phyloP scores from a whole-genome alignment of 2,888 invertebrate genomes.

The Lepidochrysops patricia region DNA sequence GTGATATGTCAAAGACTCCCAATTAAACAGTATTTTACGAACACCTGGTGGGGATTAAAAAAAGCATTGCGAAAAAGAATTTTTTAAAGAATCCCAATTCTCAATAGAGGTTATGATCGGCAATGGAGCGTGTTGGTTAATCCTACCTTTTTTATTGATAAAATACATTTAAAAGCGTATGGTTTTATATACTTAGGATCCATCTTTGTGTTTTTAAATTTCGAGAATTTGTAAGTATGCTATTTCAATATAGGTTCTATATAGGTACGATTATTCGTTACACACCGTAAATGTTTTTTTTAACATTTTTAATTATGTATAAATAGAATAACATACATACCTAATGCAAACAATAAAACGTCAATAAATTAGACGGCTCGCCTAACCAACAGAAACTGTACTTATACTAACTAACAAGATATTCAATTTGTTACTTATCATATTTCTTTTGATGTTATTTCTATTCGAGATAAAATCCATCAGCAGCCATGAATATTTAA shows the following conservation, averaged over 20 bases:
- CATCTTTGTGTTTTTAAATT: neutral
- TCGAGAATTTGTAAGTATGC: neutral
- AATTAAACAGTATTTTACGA: conserved; percentile 58
- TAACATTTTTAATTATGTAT: no score
- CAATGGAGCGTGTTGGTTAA: conserved; percentile 63
- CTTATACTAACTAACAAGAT: neutral
- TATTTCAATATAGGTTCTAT: no score
- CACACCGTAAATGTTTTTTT: no score
- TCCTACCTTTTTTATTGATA: conserved; percentile 42
- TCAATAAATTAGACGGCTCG: neutral
- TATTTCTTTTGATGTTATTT: conserved; percentile 5
- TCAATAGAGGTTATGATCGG: conserved; percentile 55
- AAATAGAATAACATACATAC: no score
- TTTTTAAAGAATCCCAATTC: conserved; percentile 33
- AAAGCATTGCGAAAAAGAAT: conserved; percentile 29
- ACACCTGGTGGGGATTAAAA: conserved; percentile 48
- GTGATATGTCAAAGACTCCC: conserved; percentile 37
- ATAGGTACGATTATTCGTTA: no score
- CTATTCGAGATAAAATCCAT: conserved; percentile 15
- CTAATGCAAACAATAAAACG: no score
- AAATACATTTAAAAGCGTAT: conserved; percentile 28
- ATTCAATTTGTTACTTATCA: neutral
- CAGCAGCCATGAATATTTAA: conserved; percentile 27
- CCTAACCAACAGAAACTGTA: neutral
- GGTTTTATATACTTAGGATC: conserved; percentile 14